A percentile compares a stretch with the other conserved stretches of the same genome.
These are phyloP conservation scores for Anthoscopus minutus DNA, from an alignment of 2,113 vertebrate genomes.

Conservation along the genomic window DNA sequence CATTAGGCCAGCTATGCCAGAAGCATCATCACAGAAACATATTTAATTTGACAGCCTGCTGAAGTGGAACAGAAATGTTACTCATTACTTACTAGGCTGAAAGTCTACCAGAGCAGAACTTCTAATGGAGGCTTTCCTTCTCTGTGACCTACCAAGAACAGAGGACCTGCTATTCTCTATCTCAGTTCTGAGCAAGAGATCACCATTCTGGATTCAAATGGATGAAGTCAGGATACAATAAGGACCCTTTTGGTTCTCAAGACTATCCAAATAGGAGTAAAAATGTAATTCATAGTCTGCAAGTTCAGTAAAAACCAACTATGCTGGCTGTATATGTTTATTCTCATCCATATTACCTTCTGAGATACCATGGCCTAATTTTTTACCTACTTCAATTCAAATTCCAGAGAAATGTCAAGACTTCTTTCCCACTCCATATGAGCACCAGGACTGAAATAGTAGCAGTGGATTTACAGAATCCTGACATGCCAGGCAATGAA, in stretches of 20 bases:
- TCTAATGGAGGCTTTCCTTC: not conserved
- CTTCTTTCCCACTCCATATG: not conserved
- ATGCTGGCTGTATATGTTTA: not conserved
- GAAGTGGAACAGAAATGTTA: slow-evolving; percentile 19
- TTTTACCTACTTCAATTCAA: not conserved
- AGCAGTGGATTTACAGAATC: not conserved
- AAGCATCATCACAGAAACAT: slow-evolving; percentile 17
- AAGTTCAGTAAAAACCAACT: not conserved
- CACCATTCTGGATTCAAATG: not conserved
- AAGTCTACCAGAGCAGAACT: not conserved
- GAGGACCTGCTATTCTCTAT: not conserved
- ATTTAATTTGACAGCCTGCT: slow-evolving; percentile 39
- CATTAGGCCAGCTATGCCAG: slow-evolving; percentile 28
- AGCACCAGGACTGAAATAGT: not conserved
- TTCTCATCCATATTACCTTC: not conserved
- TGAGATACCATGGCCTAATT: not conserved
- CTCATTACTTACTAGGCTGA: not conserved
- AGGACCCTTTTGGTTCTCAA: not conserved
- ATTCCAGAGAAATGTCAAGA: not conserved
- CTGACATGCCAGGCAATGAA: slow-evolving; percentile 4
- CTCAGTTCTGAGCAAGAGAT: not conserved
- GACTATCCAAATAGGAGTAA: not conserved
- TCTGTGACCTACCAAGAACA: not conserved
- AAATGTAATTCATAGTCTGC: not conserved
- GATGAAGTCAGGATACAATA: not conserved